phyloP scores from a whole-genome alignment of 2,888 invertebrate species.

The Rhingia campestris region DNA sequence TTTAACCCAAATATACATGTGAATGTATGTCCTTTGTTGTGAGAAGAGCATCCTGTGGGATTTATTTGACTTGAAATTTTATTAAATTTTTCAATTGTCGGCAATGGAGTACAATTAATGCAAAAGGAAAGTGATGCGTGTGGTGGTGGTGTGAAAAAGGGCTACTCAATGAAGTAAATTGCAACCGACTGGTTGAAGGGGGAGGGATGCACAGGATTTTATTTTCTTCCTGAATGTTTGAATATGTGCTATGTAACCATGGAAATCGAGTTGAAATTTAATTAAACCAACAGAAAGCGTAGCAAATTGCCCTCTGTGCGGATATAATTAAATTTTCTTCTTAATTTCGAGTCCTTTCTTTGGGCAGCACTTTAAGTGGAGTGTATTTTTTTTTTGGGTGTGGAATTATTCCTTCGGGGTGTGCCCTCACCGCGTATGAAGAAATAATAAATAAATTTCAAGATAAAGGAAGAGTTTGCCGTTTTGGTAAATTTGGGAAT shows the following conservation, averaged over 20 bases:
- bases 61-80: slow-evolving; percentile 24
- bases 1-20: neutral
- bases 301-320: slow-evolving; percentile 42
- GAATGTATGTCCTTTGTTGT: neutral
- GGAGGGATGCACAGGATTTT: slow-evolving; percentile 40
- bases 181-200: slow-evolving; percentile 31
- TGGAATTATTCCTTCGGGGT: slow-evolving; percentile 9
- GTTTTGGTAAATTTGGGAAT: neutral
- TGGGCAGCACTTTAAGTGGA: slow-evolving; percentile 14
- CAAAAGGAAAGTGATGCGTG: neutral
- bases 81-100: slow-evolving; percentile 25
- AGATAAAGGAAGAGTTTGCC: slow-evolving; percentile 23
- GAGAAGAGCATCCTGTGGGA: slow-evolving; percentile 32
- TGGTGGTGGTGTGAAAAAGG: slow-evolving; percentile 42
- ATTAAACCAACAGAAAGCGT: slow-evolving; percentile 60
- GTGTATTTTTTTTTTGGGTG: too few species aligned
- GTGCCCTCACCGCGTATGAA: slow-evolving; percentile 3
- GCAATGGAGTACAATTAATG: slow-evolving; percentile 22
- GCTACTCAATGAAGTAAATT: slow-evolving; percentile 57
- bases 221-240: neutral
- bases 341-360: slow-evolving; percentile 49
- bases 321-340: slow-evolving; percentile 64
- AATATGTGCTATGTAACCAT: slow-evolving; percentile 37
- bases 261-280: slow-evolving; percentile 60
- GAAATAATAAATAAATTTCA: slow-evolving; percentile 53